phyloP scores from a whole-genome alignment of 2,797 vertebrate genomes.

The Rhinichthys osculus region DNA sequence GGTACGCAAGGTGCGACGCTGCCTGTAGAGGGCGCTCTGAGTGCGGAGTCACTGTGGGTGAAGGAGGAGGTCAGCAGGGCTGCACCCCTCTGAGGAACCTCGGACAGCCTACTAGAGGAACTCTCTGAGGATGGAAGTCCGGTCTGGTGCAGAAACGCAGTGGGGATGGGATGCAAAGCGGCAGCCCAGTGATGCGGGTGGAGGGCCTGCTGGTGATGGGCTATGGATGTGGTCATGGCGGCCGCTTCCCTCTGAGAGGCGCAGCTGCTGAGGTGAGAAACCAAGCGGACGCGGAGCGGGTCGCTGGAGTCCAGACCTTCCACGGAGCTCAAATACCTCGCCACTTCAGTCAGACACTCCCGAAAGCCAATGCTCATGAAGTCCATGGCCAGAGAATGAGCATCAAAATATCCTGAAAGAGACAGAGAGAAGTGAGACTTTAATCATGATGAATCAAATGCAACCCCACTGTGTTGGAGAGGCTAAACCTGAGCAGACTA shows the following conservation, averaged over 20 bases:
- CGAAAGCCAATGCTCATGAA: slow-evolving; percentile 96
- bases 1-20: slow-evolving; percentile 79
- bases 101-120: slow-evolving; percentile 66
- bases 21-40: slow-evolving; percentile 79
- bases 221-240: slow-evolving; percentile 83
- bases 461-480: slow-evolving; percentile 42
- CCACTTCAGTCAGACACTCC: slow-evolving; percentile 91
- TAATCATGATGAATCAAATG: slow-evolving; percentile 18
- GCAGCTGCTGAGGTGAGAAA: slow-evolving; percentile 91
- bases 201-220: slow-evolving; percentile 72
- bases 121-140: slow-evolving; percentile 76
- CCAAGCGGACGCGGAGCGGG: slow-evolving; percentile 84
- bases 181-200: slow-evolving; percentile 87
- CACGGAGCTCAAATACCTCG: slow-evolving; percentile 87
- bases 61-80: slow-evolving; percentile 81
- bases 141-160: slow-evolving; percentile 80
- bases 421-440: slow-evolving; percentile 5
- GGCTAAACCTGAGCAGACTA: slow-evolving; percentile 44
- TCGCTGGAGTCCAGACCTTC: slow-evolving; percentile 89
- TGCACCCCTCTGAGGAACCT: slow-evolving; percentile 74
- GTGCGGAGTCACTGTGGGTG: slow-evolving; percentile 79
- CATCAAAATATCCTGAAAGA: slow-evolving; percentile 85
- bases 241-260: slow-evolving; percentile 87
- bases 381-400: slow-evolving; percentile 92
- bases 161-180: slow-evolving; percentile 83